Conservation (phyloP, 1,140 invertebrate genomes). For the Thaumatotibia leucotreta region DNA sequence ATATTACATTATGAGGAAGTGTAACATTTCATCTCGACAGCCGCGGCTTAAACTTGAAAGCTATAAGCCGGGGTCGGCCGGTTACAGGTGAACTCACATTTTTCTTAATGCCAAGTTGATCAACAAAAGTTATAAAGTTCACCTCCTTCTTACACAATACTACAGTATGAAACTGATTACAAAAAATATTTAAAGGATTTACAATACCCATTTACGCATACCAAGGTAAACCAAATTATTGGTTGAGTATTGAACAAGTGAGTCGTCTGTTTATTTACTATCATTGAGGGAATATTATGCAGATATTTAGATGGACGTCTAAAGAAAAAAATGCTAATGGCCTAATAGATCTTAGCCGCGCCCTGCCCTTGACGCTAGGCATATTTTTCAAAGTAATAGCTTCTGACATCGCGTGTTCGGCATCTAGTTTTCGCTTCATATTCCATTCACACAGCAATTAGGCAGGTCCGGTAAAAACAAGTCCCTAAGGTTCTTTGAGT, state of each 20-base stretch:
- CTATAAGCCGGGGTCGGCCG: not conserved
- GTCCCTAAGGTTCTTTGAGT: not conserved
- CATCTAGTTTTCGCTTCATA: not conserved
- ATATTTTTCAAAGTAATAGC: conserved; percentile 7
- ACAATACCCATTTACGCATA: too few relatives aligned
- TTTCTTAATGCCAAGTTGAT: conserved; percentile 5
- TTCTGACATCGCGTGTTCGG: conserved; percentile 2
- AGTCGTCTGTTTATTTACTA: too few relatives aligned
- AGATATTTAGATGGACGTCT: not conserved
- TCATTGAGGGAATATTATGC: too few relatives aligned
- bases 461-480: not conserved
- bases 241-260: too few relatives aligned
- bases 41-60: not conserved
- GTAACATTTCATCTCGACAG: not conserved
- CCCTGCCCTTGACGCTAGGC: not conserved
- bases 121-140: not conserved
- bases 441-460: not conserved
- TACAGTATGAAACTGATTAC: not conserved
- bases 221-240: too few relatives aligned
- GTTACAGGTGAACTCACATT: not conserved
- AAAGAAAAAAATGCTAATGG: not conserved
- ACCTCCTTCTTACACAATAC: not conserved
- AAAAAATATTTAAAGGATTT: too few relatives aligned
- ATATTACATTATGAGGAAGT: not conserved
- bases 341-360: conserved; percentile 3